These are phyloP conservation scores for Spheniscus humboldti DNA, from an alignment of 2,797 vertebrate species.

Conservation along the genomic window DNA sequence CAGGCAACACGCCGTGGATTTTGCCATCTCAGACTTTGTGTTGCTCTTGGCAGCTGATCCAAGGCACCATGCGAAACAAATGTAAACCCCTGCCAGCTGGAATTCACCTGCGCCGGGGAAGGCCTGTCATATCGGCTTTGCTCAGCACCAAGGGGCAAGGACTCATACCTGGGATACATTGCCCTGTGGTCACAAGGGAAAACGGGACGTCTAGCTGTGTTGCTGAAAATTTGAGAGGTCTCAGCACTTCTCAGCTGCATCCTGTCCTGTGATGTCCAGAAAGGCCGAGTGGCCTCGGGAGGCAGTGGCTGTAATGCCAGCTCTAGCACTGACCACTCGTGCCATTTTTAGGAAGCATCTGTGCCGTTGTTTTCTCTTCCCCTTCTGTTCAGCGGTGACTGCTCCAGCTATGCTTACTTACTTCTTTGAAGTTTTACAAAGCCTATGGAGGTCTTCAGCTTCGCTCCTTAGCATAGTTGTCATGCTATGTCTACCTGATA, in stretches of 20 bases:
- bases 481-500: not conserved
- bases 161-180: not conserved
- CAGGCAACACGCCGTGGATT: rapidly evolving
- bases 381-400: not conserved
- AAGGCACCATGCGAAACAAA: not conserved
- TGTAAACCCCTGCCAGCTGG: not conserved
- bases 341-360: not conserved
- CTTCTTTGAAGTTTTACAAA: not conserved
- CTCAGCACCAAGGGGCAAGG: not conserved
- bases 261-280: not conserved
- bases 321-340: not conserved
- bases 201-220: not conserved
- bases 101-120: not conserved
- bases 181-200: not conserved
- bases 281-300: not conserved
- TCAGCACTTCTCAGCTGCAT: not conserved
- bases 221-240: not conserved
- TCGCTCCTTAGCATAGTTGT: not conserved
- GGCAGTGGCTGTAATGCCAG: not conserved
- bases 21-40: not conserved
- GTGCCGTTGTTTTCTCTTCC: not conserved
- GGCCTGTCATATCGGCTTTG: not conserved
- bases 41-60: not conserved
- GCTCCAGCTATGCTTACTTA: not conserved
- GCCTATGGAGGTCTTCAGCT: not conserved